Evolutionary conservation across 2,888 invertebrate species (phyloP).

Genomic region (Erebia aethiops): DNA sequence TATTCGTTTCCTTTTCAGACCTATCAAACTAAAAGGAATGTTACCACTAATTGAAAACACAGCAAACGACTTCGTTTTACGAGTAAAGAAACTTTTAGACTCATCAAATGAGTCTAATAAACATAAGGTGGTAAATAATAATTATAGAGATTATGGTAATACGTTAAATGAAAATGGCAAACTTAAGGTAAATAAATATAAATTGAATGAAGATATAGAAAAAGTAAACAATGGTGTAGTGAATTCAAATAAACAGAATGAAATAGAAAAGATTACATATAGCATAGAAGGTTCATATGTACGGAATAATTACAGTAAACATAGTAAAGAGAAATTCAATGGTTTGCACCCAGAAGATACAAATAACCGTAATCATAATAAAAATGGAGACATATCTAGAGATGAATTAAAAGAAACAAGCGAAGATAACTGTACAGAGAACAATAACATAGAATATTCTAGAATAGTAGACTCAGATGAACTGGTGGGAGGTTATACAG

Average conservation of each 20-base stretch:
- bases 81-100: slow-evolving; percentile 53
- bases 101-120: slow-evolving; percentile 33
- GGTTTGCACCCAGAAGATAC: neutral
- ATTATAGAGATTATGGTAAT: neutral
- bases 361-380: neutral
- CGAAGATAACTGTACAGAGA: slow-evolving; percentile 18
- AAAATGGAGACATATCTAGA: neutral
- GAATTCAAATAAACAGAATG: neutral
- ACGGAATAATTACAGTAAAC: neutral
- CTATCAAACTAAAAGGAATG: slow-evolving; percentile 75
- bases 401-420: slow-evolving; percentile 33
- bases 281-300: neutral
- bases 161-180: neutral
- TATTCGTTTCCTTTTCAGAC: slow-evolving; percentile 53
- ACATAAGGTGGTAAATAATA: neutral
- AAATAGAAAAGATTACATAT: neutral
- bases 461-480: slow-evolving; percentile 64
- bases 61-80: slow-evolving; percentile 63
- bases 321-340: neutral
- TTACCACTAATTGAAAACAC: slow-evolving; percentile 72
- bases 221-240: neutral
- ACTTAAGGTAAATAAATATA: no score
- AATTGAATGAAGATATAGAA: neutral
- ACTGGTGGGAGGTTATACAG: slow-evolving; percentile 73
- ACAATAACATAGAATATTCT: slow-evolving; percentile 26